Percentiles rank a stretch among this genome's conserved stretches.
Evolutionary conservation across 30 jellyfish, hydroid and myxozoan genomes (phyloP).

Genomic region (Chrysaora quinquecirrha): DNA sequence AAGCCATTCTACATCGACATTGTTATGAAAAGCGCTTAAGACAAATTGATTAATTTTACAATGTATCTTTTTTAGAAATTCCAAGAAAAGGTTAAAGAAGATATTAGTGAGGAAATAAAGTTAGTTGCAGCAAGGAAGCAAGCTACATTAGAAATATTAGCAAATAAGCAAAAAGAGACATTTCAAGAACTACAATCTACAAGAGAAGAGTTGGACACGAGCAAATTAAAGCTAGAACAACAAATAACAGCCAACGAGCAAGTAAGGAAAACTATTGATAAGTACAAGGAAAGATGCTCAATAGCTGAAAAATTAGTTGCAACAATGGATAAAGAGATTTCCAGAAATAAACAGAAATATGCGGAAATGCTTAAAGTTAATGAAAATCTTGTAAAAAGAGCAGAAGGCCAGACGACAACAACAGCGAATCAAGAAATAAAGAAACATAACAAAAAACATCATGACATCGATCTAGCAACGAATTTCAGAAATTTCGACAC

Average conservation of each 20-base stretch:
- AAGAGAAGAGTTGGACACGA: not conserved
- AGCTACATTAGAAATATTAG: constrained; percentile 17
- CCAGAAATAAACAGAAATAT: constrained; percentile 13
- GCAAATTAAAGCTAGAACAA: not conserved
- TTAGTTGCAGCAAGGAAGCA: constrained; percentile 17
- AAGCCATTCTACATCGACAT: too few species aligned
- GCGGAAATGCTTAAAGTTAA: constrained; percentile 1
- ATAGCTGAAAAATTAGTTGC: not conserved
- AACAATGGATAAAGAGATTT: constrained; percentile 10
- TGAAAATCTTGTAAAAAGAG: not conserved
- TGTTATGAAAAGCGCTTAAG: too few species aligned
- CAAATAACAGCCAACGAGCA: not conserved
- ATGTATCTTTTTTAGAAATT: constrained; percentile 16
- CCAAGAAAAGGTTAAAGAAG: constrained; percentile 17
- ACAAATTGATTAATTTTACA: too few species aligned
- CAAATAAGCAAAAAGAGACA: constrained; percentile 1
- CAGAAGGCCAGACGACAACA: not conserved
- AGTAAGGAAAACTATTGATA: constrained; percentile 4
- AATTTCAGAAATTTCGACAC: not conserved
- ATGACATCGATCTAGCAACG: not conserved
- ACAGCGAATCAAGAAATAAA: not conserved
- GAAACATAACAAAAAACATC: not conserved
- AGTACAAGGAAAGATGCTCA: constrained; percentile 12
- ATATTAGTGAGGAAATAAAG: constrained; percentile 24
- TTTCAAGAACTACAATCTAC: not conserved